A percentile compares a stretch with the other conserved stretches of the same genome.
phyloP scores from a whole-genome alignment of 2,888 invertebrate species.

The Deilephila elpenor region DNA sequence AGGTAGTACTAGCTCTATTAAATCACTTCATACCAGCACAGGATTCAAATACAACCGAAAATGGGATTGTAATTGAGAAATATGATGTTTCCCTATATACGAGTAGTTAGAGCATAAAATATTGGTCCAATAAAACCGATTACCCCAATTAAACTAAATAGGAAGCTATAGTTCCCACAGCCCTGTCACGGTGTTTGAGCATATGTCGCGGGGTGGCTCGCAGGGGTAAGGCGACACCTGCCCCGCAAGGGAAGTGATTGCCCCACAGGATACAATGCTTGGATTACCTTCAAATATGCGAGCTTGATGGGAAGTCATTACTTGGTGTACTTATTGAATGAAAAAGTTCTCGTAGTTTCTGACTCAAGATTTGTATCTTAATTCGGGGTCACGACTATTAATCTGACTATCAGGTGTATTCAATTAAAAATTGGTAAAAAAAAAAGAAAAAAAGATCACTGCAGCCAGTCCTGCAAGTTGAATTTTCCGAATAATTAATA shows the following conservation, averaged over 20 bases:
- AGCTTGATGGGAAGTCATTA: conserved; percentile 4
- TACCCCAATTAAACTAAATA: background rate
- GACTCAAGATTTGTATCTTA: too few species aligned
- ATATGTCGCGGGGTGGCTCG: conserved; percentile 2
- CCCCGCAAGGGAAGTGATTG: conserved; percentile 23
- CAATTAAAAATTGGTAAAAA: too few species aligned
- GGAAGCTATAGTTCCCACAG: conserved; percentile 9
- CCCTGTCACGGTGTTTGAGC: conserved; percentile 16
- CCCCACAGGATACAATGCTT: conserved; percentile 20
- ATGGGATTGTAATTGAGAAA: too few species aligned
- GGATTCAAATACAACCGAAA: too few species aligned
- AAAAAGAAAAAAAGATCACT: too few species aligned
- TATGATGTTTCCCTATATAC: background rate
- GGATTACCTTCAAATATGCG: conserved; percentile 17
- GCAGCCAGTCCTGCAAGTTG: too few species aligned
- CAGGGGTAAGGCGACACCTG: conserved; percentile 11
- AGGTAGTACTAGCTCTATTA: too few species aligned
- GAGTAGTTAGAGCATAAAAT: background rate
- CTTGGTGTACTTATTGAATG: background rate
- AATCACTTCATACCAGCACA: too few species aligned
- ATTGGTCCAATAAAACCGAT: background rate
- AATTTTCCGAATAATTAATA: too few species aligned
- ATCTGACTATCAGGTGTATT: too few species aligned
- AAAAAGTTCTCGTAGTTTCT: too few species aligned
- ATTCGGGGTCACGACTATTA: too few species aligned